Base-by-base conservation (phyloP, 2,113 vertebrate genomes). In the Pomatorhinus ruficollis region DNA sequence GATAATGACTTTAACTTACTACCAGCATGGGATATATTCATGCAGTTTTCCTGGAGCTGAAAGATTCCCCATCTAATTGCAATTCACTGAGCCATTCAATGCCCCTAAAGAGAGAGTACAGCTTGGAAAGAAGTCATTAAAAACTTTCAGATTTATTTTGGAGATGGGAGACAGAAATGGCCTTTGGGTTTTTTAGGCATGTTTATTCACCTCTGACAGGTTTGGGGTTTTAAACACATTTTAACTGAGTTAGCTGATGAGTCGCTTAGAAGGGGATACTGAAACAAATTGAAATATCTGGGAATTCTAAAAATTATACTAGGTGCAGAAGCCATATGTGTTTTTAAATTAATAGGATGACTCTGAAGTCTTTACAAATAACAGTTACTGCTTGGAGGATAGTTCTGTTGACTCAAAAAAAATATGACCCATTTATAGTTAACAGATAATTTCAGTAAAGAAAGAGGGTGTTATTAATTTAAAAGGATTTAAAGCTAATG, bases 1-100 rank as follows among this genome's bases (percentile, higher is more conserved):
- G 68, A 69, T 95, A 93, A 95, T 97, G 92, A 92, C 88, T 95
- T 89, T 91, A 90, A 94, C 71, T 96, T 96, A 94, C 90, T 94
- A 83, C 71, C 79, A 95, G 85, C 85, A 60, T 92, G 93, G 93
- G 90, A 92, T 90, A 44, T 81, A 92, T 90, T 94, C 27, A 24
- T 88, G 30, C 50, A 60, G 53, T 80, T 87, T 96, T 95, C 85
- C 90, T 93, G 80, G 79, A 93, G 90, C 77, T 91, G 96, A 79
- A 93, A 90, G 56, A 71, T 75, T 91, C 88, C 90, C 83, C 23
- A 35, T 81, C 79, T 93, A 93, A 96, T 94, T 97, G 88, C 88
- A 93, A 74, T 93, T 96, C 85, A 87, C 85, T 89, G 89, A 97
- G 89, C 93, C 93, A 68, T 95, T 88, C 87, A 87, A 45, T 89